These are phyloP conservation scores for Pseudochirops cupreus DNA, from an alignment of 2,797 vertebrate species.

Conservation along the genomic window DNA sequence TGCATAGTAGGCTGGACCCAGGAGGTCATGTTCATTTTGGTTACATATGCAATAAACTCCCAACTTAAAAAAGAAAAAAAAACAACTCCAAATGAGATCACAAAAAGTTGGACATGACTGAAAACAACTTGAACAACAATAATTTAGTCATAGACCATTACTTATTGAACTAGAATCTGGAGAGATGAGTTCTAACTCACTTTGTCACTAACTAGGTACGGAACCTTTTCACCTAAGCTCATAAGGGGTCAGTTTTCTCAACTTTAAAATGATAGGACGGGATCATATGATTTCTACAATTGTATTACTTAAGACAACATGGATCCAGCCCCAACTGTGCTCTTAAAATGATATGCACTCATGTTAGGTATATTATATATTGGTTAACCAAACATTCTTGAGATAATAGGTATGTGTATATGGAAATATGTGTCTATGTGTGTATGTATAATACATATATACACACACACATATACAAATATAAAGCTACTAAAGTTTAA, in stretches of 20 bases:
- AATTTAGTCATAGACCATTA: not conserved
- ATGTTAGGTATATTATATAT: not conserved
- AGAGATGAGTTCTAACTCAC: not conserved
- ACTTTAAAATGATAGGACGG: not conserved
- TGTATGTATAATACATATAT: not conserved
- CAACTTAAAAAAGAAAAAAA: slow-evolving; percentile 83
- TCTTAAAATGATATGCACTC: not conserved
- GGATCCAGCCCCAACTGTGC: not conserved
- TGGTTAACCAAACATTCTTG: not conserved
- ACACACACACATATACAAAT: not conserved
- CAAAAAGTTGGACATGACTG: not conserved
- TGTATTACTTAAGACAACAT: not conserved
- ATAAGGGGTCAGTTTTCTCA: not conserved
- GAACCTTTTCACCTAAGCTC: not conserved
- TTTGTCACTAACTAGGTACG: not conserved
- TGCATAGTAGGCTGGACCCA: slow-evolving; percentile 89
- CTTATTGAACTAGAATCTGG: not conserved
- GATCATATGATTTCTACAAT: not conserved
- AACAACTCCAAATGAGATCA: not conserved
- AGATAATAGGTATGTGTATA: not conserved
- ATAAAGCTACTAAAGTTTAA: not conserved
- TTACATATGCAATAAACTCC: slow-evolving; percentile 96
- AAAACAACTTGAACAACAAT: not conserved
- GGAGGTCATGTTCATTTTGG: slow-evolving; percentile 92
- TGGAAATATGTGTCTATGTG: not conserved